Evolutionary conservation across 2,888 invertebrate species (phyloP), one percentile per base, ranked within the genome.

Genomic region (Athetis lepigone): DNA sequence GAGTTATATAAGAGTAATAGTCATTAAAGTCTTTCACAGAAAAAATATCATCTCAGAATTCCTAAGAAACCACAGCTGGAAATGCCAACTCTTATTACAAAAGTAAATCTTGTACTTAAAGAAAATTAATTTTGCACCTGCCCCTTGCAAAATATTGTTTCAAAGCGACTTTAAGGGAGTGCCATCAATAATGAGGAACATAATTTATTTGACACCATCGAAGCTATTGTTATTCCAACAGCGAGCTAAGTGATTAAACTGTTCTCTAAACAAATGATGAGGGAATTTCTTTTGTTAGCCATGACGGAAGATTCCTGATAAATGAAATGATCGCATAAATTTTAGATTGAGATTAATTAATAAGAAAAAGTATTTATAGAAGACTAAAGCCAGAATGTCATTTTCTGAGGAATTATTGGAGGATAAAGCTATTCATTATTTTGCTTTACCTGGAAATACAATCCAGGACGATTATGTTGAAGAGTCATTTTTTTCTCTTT

Each of bases 101-200:
- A 70, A 63, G 19, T 37, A 52, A 62, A 23, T 54, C 37, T 39
- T 13, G 21, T 45, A 39, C 73, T 73, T 43, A 45, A 39, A 50
- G 67, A 45, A 47, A 58, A 58, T 58, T 67, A 45, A 70, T 58
- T 73, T 73, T 40, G 43, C 74, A 66, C 59, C 69, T 70, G 52
- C 36, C 33, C 25, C 13, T 21, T 19, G 19, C 46, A 55, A 66
- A 74, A 56, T 46, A 62, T 49, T 71, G 58, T 58, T 45, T 54
- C 29, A 33, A 66, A 61, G 54, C 19, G 21, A 39, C 37, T 43
- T 51, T 21, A 52, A 16, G 57, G 33, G 50, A 42, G 27, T 11
- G 21, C 25, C 47, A 66, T 70, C 58, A 69, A 77, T 77, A 77
- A 70, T 49, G 39, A 51, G 45, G 39, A 55, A 25, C 42, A 46